phyloP scores from a whole-genome alignment of 2,888 invertebrate species.

The Bombyx huttoni region DNA sequence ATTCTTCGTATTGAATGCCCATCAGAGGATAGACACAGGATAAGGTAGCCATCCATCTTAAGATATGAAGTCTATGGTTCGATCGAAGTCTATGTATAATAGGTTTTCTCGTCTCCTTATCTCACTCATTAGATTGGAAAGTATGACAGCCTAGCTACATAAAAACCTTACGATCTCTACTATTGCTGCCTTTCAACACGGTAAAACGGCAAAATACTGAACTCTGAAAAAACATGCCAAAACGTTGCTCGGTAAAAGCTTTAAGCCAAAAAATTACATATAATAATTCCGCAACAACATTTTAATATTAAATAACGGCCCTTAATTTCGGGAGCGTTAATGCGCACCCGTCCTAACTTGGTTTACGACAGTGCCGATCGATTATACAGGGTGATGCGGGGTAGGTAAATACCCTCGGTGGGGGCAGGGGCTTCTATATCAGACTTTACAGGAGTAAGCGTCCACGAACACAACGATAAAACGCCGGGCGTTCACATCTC shows the following conservation, averaged over 20 bases:
- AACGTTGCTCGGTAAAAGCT: not conserved
- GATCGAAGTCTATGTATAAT: no score
- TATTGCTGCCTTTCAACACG: no score
- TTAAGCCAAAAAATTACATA: not conserved
- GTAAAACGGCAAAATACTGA: no score
- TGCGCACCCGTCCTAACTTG: constrained; percentile 12
- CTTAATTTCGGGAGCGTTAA: constrained; percentile 5
- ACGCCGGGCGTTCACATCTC: constrained; percentile 11
- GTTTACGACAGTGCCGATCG: constrained; percentile 35
- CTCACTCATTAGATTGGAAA: no score
- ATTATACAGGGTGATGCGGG: constrained; percentile 31
- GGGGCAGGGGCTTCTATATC: constrained; percentile 18
- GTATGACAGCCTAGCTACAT: no score
- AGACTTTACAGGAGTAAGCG: constrained; percentile 33
- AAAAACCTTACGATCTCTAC: no score
- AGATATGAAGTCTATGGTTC: no score
- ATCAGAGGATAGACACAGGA: no score
- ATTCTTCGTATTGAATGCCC: no score
- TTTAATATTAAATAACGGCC: not conserved
- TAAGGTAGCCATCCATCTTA: no score
- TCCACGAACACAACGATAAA: constrained; percentile 24
- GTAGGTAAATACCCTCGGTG: constrained; percentile 21
- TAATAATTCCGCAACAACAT: not conserved
- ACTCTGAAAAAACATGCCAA: not conserved
- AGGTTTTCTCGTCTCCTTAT: no score